Evolutionary conservation across 37 sponge, comb jelly and placozoan genomes (phyloP), one percentile per base, ranked within the genome.

Genomic region (Axinella damicornis): DNA sequence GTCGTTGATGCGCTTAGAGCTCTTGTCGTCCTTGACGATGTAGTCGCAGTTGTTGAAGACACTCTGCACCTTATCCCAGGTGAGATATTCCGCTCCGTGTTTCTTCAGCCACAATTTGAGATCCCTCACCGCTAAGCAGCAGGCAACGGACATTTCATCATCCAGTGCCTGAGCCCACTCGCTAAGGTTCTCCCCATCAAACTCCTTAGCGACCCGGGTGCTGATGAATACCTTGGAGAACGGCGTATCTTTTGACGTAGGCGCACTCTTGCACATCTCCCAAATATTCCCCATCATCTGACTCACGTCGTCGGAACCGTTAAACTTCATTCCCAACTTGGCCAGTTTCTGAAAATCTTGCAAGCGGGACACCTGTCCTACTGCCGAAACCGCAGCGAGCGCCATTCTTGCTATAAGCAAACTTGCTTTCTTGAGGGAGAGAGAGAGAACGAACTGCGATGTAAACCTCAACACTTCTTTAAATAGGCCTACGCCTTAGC

Each of bases 121-220:
- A 5, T 69, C 31, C 70, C 13, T 69, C 70, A 69, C 70, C 9
- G 70, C 70, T 9, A 69, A 9, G 34, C 70, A 69, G 70, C 70
- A 69, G 21, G 70, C 70, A 30, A 69, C 70, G 5, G 70, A 31
- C 70, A 69, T 69, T 69, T 69, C 34, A 14, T 69, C 70, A 32
- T 69, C 70, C 70, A 69, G 37, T 69, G 70, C 70, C 37, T 69
- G 70, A 5, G 37, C 70, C 70, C 70, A 69, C 37, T 69, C 70
- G 37, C 70, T 69, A 35, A 69, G 70, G 28, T 69, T 69, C 9
- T 18, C 70, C 5, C 12, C 2, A 14, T 69, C 35, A 69, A 69
- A 69, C 5, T 69, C 35, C 13, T 69, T 69, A 18, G 35, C 35
- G 2, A 34, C 31, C 12, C 37, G 22, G 22, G 70, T 69, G 34